Percentiles rank a stretch among this genome's conserved stretches.
phyloP scores from a whole-genome alignment of 2,888 invertebrate genomes.

The Carterocephalus palaemon region DNA sequence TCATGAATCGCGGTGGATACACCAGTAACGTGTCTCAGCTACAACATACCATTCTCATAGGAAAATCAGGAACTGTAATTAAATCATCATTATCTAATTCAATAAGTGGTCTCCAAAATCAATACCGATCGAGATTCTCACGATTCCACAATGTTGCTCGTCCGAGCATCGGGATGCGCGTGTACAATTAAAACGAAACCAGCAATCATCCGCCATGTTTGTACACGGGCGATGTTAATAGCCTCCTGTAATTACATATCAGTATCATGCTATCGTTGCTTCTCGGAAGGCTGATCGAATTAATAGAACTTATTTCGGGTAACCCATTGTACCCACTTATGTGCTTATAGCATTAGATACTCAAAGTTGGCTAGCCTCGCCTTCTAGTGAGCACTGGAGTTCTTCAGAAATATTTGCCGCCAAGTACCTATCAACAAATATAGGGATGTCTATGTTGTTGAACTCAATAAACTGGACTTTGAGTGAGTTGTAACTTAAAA shows the following conservation, averaged over 20 bases:
- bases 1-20: too few species aligned
- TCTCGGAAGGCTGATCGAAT: slow-evolving; percentile 77
- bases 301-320: slow-evolving; percentile 71
- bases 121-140: slow-evolving; percentile 70
- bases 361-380: not conserved
- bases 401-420: too few species aligned
- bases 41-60: too few species aligned
- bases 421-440: too few species aligned
- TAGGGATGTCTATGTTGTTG: too few species aligned
- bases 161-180: slow-evolving; percentile 71
- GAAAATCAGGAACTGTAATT: too few species aligned
- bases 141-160: slow-evolving; percentile 59
- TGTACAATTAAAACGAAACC: slow-evolving; percentile 79
- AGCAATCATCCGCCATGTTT: slow-evolving; percentile 78
- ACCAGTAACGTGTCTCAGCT: too few species aligned
- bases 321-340: slow-evolving; percentile 37
- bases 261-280: slow-evolving; percentile 70
- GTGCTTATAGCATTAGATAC: slow-evolving; percentile 3
- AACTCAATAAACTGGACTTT: too few species aligned
- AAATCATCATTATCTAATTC: slow-evolving; percentile 1
- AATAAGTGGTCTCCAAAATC: slow-evolving; percentile 42
- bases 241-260: slow-evolving; percentile 76
- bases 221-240: slow-evolving; percentile 78
- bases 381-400: not conserved
- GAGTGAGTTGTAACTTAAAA: too few species aligned